Conservation (phyloP, 2,797 vertebrate genomes). For the Centropyge bicolor region DNA sequence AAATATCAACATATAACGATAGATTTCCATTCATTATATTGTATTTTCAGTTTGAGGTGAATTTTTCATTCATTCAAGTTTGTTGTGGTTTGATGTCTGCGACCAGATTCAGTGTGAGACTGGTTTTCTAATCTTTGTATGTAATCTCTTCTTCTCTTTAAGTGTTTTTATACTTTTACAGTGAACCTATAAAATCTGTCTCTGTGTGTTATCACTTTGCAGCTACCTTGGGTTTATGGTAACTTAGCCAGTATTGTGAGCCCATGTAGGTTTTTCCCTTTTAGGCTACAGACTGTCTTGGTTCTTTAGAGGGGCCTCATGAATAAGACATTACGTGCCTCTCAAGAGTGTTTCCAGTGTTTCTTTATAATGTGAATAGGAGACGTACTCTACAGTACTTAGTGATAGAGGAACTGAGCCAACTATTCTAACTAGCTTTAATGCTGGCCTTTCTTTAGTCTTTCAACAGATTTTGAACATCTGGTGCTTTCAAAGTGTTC, state of each 20-base stretch:
- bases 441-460: conserved; percentile 5
- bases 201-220: background rate
- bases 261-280: conserved; percentile 2
- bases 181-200: background rate
- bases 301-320: conserved; percentile 44
- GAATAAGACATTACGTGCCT: conserved; percentile 59
- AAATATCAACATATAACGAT: background rate
- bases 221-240: background rate
- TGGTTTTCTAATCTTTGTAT: background rate
- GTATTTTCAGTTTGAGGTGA: background rate
- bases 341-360: conserved; percentile 45
- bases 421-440: conserved; percentile 19
- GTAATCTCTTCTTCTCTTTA: background rate
- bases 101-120: background rate
- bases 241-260: conserved; percentile 10
- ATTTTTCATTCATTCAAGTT: background rate
- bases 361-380: conserved; percentile 52
- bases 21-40: background rate
- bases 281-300: conserved; percentile 9
- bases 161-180: background rate
- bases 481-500: conserved; percentile 1
- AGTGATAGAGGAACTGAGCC: conserved; percentile 12
- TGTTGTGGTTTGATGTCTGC: background rate
- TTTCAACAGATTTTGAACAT: background rate
- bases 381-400: conserved; percentile 19